A percentile compares a stretch with the other conserved stretches of the same genome.
These are phyloP conservation scores for Drosophila ambigua DNA, from an alignment of 1,140 invertebrate species.

Conservation along the genomic window DNA sequence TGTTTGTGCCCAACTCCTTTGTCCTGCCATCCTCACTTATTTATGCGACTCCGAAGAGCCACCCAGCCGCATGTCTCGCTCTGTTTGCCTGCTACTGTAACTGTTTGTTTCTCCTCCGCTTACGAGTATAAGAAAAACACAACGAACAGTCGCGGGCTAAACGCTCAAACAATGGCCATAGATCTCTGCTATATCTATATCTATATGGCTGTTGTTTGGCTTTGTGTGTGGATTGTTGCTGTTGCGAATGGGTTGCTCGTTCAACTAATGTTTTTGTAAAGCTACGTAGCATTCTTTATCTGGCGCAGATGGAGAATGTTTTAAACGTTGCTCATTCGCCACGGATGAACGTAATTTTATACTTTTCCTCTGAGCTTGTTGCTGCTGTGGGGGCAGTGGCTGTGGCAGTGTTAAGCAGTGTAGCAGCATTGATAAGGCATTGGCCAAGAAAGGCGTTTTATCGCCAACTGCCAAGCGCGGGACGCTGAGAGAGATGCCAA, in stretches of 20 bases:
- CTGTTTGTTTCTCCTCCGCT: slow-evolving; percentile 17
- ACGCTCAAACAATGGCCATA: slow-evolving; percentile 48
- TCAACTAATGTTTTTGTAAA: slow-evolving; percentile 65
- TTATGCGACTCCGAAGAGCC: slow-evolving; percentile 53
- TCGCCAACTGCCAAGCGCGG: slow-evolving; percentile 15
- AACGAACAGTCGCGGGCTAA: slow-evolving; percentile 28
- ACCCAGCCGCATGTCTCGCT: slow-evolving; percentile 13
- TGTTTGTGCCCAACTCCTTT: slow-evolving; percentile 37
- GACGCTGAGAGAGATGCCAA: slow-evolving; percentile 51
- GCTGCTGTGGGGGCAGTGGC: slow-evolving; percentile 34
- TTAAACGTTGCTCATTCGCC: slow-evolving; percentile 60
- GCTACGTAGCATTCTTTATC: slow-evolving; percentile 53
- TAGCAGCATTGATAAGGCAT: slow-evolving; percentile 72
- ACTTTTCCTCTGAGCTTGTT: slow-evolving; percentile 47
- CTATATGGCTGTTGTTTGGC: not conserved
- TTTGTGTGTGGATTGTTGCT: slow-evolving; percentile 23
- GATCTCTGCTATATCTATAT: slow-evolving; percentile 2
- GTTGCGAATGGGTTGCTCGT: slow-evolving; percentile 33
- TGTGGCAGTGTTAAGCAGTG: slow-evolving; percentile 12
- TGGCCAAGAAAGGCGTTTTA: slow-evolving; percentile 65
- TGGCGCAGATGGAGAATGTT: slow-evolving; percentile 37
- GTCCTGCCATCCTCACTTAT: slow-evolving; percentile 49
- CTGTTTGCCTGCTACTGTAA: slow-evolving; percentile 22
- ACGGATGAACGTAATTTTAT: slow-evolving; percentile 68
- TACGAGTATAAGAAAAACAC: slow-evolving; percentile 24